Conservation (phyloP, 2,797 vertebrate species). For the Anas bahamensis region DNA sequence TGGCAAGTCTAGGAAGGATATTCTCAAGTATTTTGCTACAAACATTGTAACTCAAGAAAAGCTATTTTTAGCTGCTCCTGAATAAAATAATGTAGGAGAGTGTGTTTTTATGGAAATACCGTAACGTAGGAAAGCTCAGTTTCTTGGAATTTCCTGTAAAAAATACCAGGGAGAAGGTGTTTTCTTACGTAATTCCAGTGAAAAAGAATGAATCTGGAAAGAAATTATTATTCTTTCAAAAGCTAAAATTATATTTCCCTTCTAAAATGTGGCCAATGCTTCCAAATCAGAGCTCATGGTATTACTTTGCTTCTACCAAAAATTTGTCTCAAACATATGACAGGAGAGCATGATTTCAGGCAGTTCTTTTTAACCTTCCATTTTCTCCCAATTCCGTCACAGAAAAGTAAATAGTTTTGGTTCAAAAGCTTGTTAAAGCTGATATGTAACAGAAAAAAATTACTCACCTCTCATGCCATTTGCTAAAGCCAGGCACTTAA, state of each 20-base stretch:
- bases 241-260: constrained; percentile 4
- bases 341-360: not conserved
- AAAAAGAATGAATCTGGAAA: constrained; percentile 38
- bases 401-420: not conserved
- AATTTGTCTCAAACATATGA: constrained; percentile 20
- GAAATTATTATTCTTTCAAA: constrained; percentile 8
- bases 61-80: not conserved
- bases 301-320: constrained; percentile 41
- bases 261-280: constrained; percentile 41
- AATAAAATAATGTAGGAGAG: constrained; percentile 29
- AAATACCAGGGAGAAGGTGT: constrained; percentile 50
- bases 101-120: constrained; percentile 43
- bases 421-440: not conserved
- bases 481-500: not conserved
- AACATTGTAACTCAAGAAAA: not conserved
- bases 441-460: not conserved
- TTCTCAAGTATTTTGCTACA: not conserved
- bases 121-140: not conserved
- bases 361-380: not conserved
- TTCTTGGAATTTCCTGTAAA: constrained; percentile 65
- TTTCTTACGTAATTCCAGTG: constrained; percentile 37
- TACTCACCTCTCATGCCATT: not conserved
- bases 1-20: not conserved
- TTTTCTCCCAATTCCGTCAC: not conserved
- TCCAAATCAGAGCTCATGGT: constrained; percentile 38